These are phyloP conservation scores for Drosophila mojavensis DNA, from an alignment of 1,140 invertebrate species.

Conservation along the genomic window DNA sequence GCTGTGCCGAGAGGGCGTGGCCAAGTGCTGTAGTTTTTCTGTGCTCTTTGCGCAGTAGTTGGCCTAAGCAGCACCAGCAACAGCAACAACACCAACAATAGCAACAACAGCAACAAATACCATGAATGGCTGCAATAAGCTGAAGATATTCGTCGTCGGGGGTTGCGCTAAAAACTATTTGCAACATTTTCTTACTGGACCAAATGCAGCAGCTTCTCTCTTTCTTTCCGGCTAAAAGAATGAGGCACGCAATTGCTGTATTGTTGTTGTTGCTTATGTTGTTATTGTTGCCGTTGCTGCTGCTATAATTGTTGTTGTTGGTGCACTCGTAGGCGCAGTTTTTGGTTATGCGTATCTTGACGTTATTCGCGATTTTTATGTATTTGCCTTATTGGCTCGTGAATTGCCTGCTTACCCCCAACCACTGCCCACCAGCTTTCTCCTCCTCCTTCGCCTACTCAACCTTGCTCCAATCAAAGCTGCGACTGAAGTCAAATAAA, in stretches of 20 bases:
- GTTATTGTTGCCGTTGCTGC: slow-evolving; percentile 16
- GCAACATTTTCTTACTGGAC: slow-evolving; percentile 76
- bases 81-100: slow-evolving; percentile 23
- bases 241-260: neutral
- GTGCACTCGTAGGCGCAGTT: slow-evolving; percentile 33
- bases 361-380: slow-evolving; percentile 55
- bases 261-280: slow-evolving; percentile 12
- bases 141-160: slow-evolving; percentile 55
- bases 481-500: neutral
- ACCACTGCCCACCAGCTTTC: neutral
- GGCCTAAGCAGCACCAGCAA: slow-evolving; percentile 57
- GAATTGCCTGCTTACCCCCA: neutral
- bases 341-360: slow-evolving; percentile 45
- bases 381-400: slow-evolving; percentile 41
- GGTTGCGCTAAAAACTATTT: slow-evolving; percentile 69
- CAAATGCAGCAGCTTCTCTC: slow-evolving; percentile 54
- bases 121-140: slow-evolving; percentile 61
- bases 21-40: slow-evolving; percentile 71
- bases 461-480: neutral
- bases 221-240: slow-evolving; percentile 51
- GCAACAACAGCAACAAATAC: slow-evolving; percentile 40
- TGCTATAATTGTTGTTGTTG: slow-evolving; percentile 25
- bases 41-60: slow-evolving; percentile 72
- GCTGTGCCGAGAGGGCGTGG: slow-evolving; percentile 59
- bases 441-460: neutral